Evolutionary conservation across 2,113 vertebrate species (phyloP).

Genomic region (Gracilinanus agilis): DNA sequence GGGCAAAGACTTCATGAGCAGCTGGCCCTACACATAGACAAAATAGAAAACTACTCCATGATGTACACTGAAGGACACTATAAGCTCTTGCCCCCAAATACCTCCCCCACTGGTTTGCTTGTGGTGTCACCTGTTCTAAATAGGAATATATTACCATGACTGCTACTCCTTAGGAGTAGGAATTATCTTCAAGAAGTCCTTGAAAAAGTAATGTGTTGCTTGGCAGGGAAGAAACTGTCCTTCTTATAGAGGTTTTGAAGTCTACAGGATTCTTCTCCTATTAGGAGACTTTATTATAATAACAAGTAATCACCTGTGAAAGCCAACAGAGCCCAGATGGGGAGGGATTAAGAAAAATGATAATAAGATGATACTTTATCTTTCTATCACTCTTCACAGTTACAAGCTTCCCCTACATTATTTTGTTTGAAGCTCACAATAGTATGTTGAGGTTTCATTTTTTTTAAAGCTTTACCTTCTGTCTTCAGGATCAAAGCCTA

Average conservation of each 20-base stretch:
- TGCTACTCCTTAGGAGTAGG: not conserved
- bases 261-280: not conserved
- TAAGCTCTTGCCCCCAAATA: not conserved
- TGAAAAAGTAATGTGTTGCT: not conserved
- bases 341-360: not conserved
- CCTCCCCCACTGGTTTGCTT: not conserved
- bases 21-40: not conserved
- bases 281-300: not conserved
- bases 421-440: not conserved
- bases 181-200: not conserved
- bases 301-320: not conserved
- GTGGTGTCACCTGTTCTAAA: not conserved
- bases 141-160: not conserved
- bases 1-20: not conserved
- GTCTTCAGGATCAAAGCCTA: not conserved
- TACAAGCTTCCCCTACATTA: not conserved
- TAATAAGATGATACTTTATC: not conserved
- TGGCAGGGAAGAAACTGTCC: not conserved
- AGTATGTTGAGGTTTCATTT: not conserved
- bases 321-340: not conserved
- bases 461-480: not conserved
- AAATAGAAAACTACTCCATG: not conserved
- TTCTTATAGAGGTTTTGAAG: not conserved
- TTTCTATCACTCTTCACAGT: not conserved
- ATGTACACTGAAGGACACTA: not conserved